These are phyloP conservation scores for Drosophila lacteicornis DNA, from an alignment of 1,140 invertebrate genomes.

Conservation along the genomic window DNA sequence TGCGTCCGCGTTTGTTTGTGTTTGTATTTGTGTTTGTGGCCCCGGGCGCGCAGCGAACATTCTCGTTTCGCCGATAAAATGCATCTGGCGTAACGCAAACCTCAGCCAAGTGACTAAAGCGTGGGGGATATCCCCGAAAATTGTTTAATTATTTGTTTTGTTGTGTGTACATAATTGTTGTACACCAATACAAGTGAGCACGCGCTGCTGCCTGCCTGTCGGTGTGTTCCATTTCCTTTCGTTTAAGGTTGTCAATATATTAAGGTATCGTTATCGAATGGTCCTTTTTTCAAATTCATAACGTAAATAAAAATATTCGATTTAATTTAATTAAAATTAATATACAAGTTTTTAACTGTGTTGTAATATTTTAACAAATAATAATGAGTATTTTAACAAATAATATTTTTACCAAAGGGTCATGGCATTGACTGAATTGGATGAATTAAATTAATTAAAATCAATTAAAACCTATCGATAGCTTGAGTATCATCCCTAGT, in stretches of 20 bases:
- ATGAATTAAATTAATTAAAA: not conserved
- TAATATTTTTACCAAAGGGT: not conserved
- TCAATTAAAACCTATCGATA: constrained; percentile 9
- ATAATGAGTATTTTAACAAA: not conserved
- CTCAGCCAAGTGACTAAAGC: constrained; percentile 29
- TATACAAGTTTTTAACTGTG: too few relatives aligned
- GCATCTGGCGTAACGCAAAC: not conserved
- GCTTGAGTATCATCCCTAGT: not conserved
- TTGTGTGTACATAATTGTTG: constrained; percentile 56
- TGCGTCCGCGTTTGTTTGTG: constrained; percentile 40
- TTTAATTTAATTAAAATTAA: too few relatives aligned
- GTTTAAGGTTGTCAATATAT: not conserved
- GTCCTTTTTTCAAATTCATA: constrained; percentile 4
- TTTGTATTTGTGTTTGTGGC: constrained; percentile 33
- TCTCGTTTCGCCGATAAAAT: constrained; percentile 1
- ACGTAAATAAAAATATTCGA: not conserved
- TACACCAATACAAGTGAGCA: constrained; percentile 37
- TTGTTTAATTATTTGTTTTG: constrained; percentile 60
- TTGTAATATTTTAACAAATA: not conserved
- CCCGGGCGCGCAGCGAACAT: not conserved
- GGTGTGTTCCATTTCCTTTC: constrained; percentile 39
- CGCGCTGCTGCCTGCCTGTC: constrained; percentile 7
- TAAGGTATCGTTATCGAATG: not conserved
- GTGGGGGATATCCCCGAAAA: constrained; percentile 26
- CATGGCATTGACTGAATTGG: not conserved